phyloP scores from a whole-genome alignment of 2,113 vertebrate genomes.

The Platysteira castanea region DNA sequence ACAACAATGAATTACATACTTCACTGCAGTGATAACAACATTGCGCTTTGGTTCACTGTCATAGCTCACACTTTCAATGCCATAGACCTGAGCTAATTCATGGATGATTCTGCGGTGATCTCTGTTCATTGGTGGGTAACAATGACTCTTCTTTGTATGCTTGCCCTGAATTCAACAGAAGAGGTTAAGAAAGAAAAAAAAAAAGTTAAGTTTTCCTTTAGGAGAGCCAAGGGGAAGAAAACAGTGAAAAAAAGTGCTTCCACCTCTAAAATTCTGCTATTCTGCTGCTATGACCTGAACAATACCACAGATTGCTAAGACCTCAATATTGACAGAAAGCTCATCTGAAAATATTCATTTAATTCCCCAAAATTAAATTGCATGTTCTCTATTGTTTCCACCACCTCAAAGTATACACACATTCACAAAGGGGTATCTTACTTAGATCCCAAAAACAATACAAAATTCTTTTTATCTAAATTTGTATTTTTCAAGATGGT shows the following conservation, averaged over 20 bases:
- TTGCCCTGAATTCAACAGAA: conserved; percentile 80
- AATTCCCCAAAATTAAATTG: background rate
- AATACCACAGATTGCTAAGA: background rate
- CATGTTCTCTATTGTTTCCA: background rate
- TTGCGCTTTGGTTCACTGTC: conserved; percentile 97
- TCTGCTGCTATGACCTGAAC: background rate
- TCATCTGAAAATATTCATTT: background rate
- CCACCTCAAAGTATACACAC: background rate
- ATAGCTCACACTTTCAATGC: conserved; percentile 92
- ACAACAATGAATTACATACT: conserved; percentile 67
- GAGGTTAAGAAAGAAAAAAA: background rate
- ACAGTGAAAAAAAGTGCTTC: background rate
- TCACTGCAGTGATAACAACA: conserved; percentile 90
- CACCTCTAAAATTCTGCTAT: background rate
- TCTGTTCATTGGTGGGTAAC: conserved; percentile 95
- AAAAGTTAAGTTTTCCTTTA: background rate
- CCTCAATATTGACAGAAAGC: background rate
- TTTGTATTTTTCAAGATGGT: background rate
- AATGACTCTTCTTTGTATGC: conserved; percentile 86
- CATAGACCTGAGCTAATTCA: conserved; percentile 90
- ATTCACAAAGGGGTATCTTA: background rate
- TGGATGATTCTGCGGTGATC: conserved; percentile 93
- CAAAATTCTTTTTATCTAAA: background rate
- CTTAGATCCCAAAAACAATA: background rate
- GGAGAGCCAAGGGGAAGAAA: background rate